phyloP scores from a whole-genome alignment of 2,888 invertebrate species.

The Blera fallax region DNA sequence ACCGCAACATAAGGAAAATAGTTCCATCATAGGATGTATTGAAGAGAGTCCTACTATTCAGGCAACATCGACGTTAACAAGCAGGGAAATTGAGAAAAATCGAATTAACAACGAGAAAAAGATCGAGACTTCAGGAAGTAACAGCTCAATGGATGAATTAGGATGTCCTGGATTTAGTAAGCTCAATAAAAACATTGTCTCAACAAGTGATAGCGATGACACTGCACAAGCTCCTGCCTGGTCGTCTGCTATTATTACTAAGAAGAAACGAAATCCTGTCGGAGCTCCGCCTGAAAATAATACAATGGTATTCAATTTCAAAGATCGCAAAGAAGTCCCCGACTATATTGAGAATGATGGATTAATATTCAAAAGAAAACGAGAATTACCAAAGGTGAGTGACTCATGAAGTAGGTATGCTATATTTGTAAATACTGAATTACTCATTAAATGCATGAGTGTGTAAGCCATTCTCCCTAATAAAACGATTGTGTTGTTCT shows the following conservation, averaged over 20 bases:
- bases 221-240: slow-evolving; percentile 29
- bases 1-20: slow-evolving; percentile 72
- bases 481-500: neutral
- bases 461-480: neutral
- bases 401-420: neutral
- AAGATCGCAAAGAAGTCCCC: slow-evolving; percentile 91
- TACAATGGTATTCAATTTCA: slow-evolving; percentile 93
- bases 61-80: slow-evolving; percentile 81
- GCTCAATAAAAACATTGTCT: slow-evolving; percentile 32
- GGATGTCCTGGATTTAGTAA: slow-evolving; percentile 13
- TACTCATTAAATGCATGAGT: neutral
- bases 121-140: slow-evolving; percentile 73
- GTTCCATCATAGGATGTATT: slow-evolving; percentile 4
- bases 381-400: slow-evolving; percentile 89
- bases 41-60: slow-evolving; percentile 28
- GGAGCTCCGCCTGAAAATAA: slow-evolving; percentile 84
- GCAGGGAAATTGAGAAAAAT: slow-evolving; percentile 87
- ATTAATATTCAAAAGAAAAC: slow-evolving; percentile 86
- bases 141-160: slow-evolving; percentile 29
- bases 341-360: slow-evolving; percentile 96
- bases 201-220: slow-evolving; percentile 40
- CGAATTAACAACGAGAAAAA: slow-evolving; percentile 86
- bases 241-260: slow-evolving; percentile 75
- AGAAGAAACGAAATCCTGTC: slow-evolving; percentile 76
- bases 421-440: slow-evolving; percentile 5